Conservation (phyloP, 2,888 invertebrate species). For the Aleiodes alternator region DNA sequence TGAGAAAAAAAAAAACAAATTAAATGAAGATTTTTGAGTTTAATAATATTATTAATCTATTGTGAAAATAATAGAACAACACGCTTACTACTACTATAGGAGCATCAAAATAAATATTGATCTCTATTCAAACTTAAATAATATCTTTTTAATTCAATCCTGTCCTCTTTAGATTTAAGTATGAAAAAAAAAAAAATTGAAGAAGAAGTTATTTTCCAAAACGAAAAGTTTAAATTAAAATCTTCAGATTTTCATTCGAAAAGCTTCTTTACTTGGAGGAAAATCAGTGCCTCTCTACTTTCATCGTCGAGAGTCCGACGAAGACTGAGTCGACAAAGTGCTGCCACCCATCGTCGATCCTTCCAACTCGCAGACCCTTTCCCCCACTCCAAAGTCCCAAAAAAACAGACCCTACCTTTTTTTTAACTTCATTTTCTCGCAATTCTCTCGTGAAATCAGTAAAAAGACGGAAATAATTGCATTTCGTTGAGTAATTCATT, state of each 20-base stretch:
- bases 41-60: slow-evolving; percentile 70
- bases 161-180: slow-evolving; percentile 24
- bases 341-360: slow-evolving; percentile 59
- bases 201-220: background rate
- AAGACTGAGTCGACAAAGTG: slow-evolving; percentile 54
- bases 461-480: too few relatives aligned
- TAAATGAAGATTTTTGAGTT: slow-evolving; percentile 60
- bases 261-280: background rate
- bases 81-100: slow-evolving; percentile 72
- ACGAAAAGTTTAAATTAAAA: background rate
- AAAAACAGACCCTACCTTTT: background rate
- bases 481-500: too few relatives aligned
- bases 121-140: slow-evolving; percentile 69
- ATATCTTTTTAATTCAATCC: slow-evolving; percentile 40
- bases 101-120: slow-evolving; percentile 75
- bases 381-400: slow-evolving; percentile 35
- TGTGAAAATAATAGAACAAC: slow-evolving; percentile 69
- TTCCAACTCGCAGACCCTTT: slow-evolving; percentile 43
- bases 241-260: background rate
- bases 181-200: too few relatives aligned
- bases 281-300: background rate
- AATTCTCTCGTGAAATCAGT: background rate
- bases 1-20: background rate
- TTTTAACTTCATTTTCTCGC: background rate
- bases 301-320: background rate